phyloP scores from a whole-genome alignment of 2,113 vertebrate species.

The Cebidichthys violaceus region DNA sequence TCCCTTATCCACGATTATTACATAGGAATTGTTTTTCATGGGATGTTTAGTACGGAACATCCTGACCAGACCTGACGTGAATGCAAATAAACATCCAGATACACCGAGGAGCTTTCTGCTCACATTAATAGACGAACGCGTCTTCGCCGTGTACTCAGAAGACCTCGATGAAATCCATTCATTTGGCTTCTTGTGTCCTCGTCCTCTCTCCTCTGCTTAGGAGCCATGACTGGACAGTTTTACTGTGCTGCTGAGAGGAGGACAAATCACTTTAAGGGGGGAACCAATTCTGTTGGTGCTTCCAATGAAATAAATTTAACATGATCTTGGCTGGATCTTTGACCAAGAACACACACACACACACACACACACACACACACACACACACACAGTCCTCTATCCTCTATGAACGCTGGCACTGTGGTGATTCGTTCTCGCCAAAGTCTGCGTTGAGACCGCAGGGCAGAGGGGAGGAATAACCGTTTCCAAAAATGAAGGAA shows the following conservation, averaged over 20 bases:
- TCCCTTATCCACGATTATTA: too few species aligned
- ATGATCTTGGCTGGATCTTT: slow-evolving; percentile 44
- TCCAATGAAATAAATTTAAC: slow-evolving; percentile 34
- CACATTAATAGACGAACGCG: too few species aligned
- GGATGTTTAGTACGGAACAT: too few species aligned
- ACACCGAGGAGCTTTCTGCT: too few species aligned
- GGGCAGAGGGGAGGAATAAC: slow-evolving; percentile 26
- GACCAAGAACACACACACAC: slow-evolving; percentile 8
- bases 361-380: slow-evolving; percentile 14
- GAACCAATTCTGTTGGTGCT: slow-evolving; percentile 22
- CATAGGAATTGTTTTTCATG: too few species aligned
- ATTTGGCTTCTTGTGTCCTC: background rate
- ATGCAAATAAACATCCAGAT: too few species aligned
- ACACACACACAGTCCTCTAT: slow-evolving; percentile 2
- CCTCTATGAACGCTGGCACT: slow-evolving; percentile 43
- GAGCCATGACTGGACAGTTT: slow-evolving; percentile 37
- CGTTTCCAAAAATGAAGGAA: slow-evolving; percentile 10
- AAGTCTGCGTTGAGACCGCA: slow-evolving; percentile 33
- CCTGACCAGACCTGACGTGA: too few species aligned
- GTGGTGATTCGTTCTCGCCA: slow-evolving; percentile 23
- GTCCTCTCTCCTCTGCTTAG: background rate
- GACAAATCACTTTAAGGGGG: slow-evolving; percentile 45
- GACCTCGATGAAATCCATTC: background rate
- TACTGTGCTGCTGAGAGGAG: slow-evolving; percentile 12
- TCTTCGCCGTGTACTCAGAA: too few species aligned